A percentile compares a stretch with the other conserved stretches of the same genome.
phyloP scores from a whole-genome alignment of 2,113 vertebrate species.

The Dunckerocampus dactyliophorus region DNA sequence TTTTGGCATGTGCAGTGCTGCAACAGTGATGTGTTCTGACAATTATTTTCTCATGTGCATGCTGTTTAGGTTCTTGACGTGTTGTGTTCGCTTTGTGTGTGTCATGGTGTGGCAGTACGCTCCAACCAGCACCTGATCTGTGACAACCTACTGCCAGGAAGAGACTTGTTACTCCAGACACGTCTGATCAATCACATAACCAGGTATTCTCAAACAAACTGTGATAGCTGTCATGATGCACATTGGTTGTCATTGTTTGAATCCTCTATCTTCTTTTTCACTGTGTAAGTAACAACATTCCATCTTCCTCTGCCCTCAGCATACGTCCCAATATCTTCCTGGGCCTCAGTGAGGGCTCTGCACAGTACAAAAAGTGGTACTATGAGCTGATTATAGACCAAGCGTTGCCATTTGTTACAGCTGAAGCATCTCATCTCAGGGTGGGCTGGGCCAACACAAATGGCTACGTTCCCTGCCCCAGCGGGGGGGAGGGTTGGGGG shows the following conservation, averaged over 20 bases:
- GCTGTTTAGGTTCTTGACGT: conserved; percentile 87
- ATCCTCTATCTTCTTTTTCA: too few relatives aligned
- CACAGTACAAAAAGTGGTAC: conserved; percentile 96
- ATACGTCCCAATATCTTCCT: conserved; percentile 94
- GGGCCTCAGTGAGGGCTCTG: conserved; percentile 90
- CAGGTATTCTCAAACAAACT: conserved; percentile 74
- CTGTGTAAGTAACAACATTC: neutral
- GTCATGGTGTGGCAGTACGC: conserved; percentile 91
- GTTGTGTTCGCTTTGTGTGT: conserved; percentile 92
- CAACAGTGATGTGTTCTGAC: conserved; percentile 1
- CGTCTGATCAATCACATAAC: conserved; percentile 90
- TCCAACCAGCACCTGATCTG: conserved; percentile 97
- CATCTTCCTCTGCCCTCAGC: conserved; percentile 58
- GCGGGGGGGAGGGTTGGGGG: conserved; percentile 91
- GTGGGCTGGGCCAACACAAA: conserved; percentile 94
- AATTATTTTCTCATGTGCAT: conserved; percentile 21
- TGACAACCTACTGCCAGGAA: conserved; percentile 91
- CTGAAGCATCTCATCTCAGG: conserved; percentile 88
- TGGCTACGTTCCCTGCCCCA: conserved; percentile 87
- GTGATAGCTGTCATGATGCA: neutral
- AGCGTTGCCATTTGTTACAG: conserved; percentile 84
- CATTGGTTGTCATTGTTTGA: neutral
- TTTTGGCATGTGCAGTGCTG: neutral
- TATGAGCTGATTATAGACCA: conserved; percentile 93
- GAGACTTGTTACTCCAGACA: conserved; percentile 90